Conservation (phyloP, 2,113 vertebrate genomes). For the Tylochromis polylepis region DNA sequence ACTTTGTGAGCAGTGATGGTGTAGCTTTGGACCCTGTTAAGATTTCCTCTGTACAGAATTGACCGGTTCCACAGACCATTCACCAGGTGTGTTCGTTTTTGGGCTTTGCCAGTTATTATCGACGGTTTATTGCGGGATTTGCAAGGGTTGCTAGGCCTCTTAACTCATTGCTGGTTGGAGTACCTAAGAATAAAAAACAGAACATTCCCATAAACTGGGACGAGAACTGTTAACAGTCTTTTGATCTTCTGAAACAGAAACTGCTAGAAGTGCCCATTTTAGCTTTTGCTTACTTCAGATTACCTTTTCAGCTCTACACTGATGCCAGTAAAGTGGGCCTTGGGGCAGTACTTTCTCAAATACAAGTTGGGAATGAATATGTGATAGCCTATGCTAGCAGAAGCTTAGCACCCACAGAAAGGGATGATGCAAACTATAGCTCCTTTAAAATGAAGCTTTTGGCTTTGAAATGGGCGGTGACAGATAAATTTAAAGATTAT, state of each 20-base stretch:
- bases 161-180: neutral
- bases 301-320: neutral
- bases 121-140: neutral
- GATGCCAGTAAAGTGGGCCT: neutral
- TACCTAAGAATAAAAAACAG: neutral
- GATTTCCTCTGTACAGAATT: neutral
- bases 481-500: neutral
- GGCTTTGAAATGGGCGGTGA: neutral
- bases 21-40: neutral
- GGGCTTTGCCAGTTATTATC: no score
- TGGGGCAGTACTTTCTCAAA: neutral
- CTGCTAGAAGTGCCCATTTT: no score
- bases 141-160: neutral
- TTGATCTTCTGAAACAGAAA: neutral
- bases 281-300: no score
- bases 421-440: neutral
- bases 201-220: neutral
- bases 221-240: neutral
- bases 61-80: neutral
- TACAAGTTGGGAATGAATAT: neutral
- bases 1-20: neutral
- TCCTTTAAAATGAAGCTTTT: neutral
- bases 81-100: no score
- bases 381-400: neutral
- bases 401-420: neutral